These are phyloP conservation scores for Dryobates pubescens DNA, from an alignment of 2,797 vertebrate genomes.

Conservation along the genomic window DNA sequence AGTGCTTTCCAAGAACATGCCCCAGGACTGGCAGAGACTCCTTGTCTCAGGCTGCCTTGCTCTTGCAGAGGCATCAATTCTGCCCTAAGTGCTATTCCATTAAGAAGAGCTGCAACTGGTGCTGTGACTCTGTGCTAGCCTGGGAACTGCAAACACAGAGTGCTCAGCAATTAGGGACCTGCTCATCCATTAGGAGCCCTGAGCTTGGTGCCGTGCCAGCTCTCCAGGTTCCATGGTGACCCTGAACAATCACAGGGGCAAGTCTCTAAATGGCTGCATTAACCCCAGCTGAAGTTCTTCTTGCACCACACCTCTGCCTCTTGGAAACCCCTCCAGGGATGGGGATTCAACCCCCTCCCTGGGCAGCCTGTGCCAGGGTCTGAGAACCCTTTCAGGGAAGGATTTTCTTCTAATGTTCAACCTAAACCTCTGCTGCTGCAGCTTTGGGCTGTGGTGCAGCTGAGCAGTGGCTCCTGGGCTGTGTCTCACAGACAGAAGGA, in stretches of 20 bases:
- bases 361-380: no score
- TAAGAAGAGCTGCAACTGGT: slow-evolving; percentile 43
- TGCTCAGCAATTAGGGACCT: slow-evolving; percentile 26
- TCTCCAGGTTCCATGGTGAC: slow-evolving; percentile 18
- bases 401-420: no score
- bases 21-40: neutral
- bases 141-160: slow-evolving; percentile 35
- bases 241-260: slow-evolving; percentile 1
- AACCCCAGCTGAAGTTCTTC: neutral
- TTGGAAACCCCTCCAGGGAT: no score
- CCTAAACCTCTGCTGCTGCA: no score
- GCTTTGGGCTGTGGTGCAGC: neutral
- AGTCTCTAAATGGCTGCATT: neutral
- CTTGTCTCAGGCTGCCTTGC: neutral
- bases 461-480: neutral
- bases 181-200: neutral
- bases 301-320: neutral
- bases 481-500: neutral
- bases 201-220: slow-evolving; percentile 20
- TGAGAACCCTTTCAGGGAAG: no score
- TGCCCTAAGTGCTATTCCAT: slow-evolving; percentile 63
- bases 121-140: slow-evolving; percentile 30
- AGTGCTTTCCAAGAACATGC: slow-evolving; percentile 8
- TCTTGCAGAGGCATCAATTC: slow-evolving; percentile 47
- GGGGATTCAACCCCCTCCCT: no score